Evolutionary conservation across 1,140 invertebrate species (phyloP).

Genomic region (Drosophila biarmipes): DNA sequence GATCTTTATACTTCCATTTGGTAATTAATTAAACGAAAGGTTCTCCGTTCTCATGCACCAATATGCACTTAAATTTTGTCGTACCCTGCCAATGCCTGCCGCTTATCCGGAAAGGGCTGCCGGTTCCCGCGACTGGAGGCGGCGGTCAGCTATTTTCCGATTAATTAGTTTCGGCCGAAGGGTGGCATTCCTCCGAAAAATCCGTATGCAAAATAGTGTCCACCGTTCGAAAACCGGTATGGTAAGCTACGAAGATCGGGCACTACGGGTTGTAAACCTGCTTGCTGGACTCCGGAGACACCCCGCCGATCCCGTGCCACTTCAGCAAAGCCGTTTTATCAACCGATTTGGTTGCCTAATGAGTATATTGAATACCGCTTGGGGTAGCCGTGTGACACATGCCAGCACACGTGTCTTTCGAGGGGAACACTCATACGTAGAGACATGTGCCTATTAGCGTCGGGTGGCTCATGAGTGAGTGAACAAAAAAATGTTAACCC

Average conservation of each 20-base stretch:
- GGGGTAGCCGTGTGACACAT: not conserved
- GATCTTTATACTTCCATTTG: conserved; percentile 66
- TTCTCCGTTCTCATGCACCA: conserved; percentile 41
- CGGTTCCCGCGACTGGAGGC: not conserved
- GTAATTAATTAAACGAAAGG: conserved; percentile 79
- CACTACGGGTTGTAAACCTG: too few species aligned
- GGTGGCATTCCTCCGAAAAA: not conserved
- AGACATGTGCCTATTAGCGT: not conserved
- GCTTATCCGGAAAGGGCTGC: conserved; percentile 15
- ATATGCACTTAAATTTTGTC: conserved; percentile 36
- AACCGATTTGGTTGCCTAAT: conserved; percentile 2
- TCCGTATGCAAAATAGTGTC: conserved; percentile 1
- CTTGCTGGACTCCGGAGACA: not conserved
- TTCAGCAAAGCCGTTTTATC: not conserved
- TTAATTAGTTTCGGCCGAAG: conserved; percentile 38
- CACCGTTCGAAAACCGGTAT: not conserved
- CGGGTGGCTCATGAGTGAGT: too few species aligned
- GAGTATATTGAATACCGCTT: not conserved
- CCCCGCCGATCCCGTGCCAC: not conserved
- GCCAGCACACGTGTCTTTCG: not conserved
- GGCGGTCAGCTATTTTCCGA: conserved; percentile 38
- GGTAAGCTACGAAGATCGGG: not conserved
- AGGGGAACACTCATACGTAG: not conserved
- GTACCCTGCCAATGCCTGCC: conserved; percentile 12
- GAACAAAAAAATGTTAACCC: too few species aligned